These are phyloP conservation scores for Phyllopteryx taeniolatus DNA, from an alignment of 2,113 vertebrate species.

Conservation along the genomic window DNA sequence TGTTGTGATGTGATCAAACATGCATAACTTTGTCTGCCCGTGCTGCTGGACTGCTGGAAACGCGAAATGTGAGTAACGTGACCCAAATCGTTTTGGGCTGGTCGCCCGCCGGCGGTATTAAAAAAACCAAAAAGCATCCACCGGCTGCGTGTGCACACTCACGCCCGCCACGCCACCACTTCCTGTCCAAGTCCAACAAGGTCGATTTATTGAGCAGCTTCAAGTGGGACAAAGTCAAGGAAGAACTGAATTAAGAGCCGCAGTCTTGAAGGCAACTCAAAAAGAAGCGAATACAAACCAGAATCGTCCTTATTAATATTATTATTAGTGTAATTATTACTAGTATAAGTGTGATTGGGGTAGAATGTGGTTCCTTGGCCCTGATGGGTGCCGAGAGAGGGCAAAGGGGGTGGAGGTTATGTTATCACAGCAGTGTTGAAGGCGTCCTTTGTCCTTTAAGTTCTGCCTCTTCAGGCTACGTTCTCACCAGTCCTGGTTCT, in stretches of 20 bases:
- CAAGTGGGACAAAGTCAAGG: constrained; percentile 58
- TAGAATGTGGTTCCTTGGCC: constrained; percentile 68
- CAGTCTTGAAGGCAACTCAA: constrained; percentile 54
- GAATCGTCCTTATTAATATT: constrained; percentile 45
- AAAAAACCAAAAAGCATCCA: constrained; percentile 11
- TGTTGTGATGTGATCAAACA: constrained; percentile 56
- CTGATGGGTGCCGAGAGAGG: constrained; percentile 57
- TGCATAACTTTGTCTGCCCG: constrained; percentile 63
- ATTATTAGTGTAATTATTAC: constrained; percentile 55
- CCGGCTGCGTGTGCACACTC: neutral
- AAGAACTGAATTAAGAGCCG: constrained; percentile 69
- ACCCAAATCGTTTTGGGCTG: neutral
- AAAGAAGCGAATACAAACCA: constrained; percentile 66
- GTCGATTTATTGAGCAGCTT: constrained; percentile 30
- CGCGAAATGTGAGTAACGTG: neutral
- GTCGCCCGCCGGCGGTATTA: neutral
- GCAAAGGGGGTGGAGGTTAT: constrained; percentile 25
- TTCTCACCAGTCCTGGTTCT: neutral
- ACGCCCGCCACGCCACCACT: neutral
- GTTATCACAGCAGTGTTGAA: constrained; percentile 26
- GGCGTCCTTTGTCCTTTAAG: constrained; percentile 13
- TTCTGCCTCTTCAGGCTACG: neutral
- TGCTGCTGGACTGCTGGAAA: constrained; percentile 26
- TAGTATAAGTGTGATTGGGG: constrained; percentile 56
- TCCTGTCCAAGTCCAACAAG: neutral